Percentiles rank a stretch among this genome's conserved stretches.
Evolutionary conservation across 2,888 invertebrate species (phyloP).

Genomic region (Xylophagus ater): DNA sequence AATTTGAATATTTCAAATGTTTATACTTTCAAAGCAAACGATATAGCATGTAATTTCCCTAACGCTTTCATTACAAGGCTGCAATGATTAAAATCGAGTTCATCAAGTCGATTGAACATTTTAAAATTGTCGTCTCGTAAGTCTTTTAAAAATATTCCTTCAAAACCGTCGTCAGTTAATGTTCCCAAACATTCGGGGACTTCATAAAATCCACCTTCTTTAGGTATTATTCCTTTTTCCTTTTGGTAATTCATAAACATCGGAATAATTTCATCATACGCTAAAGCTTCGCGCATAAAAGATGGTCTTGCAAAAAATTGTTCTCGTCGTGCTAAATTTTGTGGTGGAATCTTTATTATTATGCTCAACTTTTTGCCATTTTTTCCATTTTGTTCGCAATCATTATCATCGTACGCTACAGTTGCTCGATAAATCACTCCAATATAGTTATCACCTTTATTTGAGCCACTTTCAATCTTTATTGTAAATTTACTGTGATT

Average conservation of each 20-base stretch:
- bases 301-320: constrained; percentile 29
- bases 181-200: constrained; percentile 23
- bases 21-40: constrained; percentile 34
- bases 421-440: constrained; percentile 28
- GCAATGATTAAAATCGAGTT: constrained; percentile 33
- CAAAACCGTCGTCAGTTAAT: constrained; percentile 30
- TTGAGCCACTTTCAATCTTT: constrained; percentile 23
- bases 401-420: constrained; percentile 8
- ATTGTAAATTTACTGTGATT: constrained; percentile 18
- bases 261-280: constrained; percentile 30
- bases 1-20: background rate
- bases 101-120: constrained; percentile 38
- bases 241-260: constrained; percentile 25
- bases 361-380: constrained; percentile 16
- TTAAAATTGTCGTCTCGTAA: constrained; percentile 33
- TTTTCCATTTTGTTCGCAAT: background rate
- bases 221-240: constrained; percentile 20
- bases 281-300: constrained; percentile 28
- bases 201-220: constrained; percentile 24
- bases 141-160: constrained; percentile 43
- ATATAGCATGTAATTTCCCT: constrained; percentile 42
- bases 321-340: constrained; percentile 26
- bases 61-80: constrained; percentile 36
- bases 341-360: constrained; percentile 31
- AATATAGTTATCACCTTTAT: constrained; percentile 33